Percentiles rank a stretch among this genome's conserved stretches.
Conservation (phyloP, 2,888 invertebrate genomes). For the Cheilosia vernalis region DNA sequence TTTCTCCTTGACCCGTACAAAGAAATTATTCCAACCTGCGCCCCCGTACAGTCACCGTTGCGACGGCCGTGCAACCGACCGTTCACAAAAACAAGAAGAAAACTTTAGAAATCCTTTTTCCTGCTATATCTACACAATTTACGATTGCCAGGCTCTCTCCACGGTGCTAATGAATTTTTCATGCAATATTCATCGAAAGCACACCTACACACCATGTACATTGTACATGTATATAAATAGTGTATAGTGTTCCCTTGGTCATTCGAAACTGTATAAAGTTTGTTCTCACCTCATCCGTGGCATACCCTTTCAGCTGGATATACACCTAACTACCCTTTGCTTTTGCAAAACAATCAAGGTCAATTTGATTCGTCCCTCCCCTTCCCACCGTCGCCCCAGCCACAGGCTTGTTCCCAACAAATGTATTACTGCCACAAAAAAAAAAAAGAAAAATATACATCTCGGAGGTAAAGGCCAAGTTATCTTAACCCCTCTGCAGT, state of each 20-base stretch:
- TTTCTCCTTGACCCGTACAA: conserved; percentile 39
- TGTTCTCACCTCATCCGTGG: conserved; percentile 38
- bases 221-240: neutral
- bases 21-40: conserved; percentile 1
- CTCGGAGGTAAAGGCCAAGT: neutral
- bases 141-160: conserved; percentile 45
- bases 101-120: conserved; percentile 52
- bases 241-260: neutral
- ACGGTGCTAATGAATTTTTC: conserved; percentile 63
- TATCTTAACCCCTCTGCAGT: neutral
- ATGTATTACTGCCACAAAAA: neutral
- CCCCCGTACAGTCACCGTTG: neutral
- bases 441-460: conserved; percentile 4
- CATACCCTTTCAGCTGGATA: conserved; percentile 3
- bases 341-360: conserved; percentile 64
- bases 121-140: conserved; percentile 44
- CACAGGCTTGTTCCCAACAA: neutral
- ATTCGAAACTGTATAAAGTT: conserved; percentile 28
- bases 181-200: conserved; percentile 43
- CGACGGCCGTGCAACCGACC: too few relatives aligned
- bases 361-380: conserved; percentile 43
- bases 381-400: too few relatives aligned
- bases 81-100: neutral
- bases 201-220: conserved; percentile 5
- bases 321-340: conserved; percentile 8